Evolutionary conservation across 2,113 vertebrate species (phyloP).

Genomic region (Pelobates fuscus): DNA sequence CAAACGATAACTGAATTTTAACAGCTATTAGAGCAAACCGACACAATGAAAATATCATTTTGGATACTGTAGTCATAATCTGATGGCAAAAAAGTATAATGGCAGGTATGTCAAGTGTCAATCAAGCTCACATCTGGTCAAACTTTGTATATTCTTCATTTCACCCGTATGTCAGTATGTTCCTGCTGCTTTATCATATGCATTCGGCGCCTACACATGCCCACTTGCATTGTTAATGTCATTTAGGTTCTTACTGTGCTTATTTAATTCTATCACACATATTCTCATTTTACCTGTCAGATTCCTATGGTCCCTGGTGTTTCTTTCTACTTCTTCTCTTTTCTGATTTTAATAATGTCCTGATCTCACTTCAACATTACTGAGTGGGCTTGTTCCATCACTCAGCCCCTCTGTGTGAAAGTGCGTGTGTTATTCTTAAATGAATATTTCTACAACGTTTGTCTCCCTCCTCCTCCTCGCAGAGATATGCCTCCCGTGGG

Average conservation of each 20-base stretch:
- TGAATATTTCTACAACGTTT: constrained; percentile 46
- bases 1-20: too few relatives aligned
- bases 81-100: too few relatives aligned
- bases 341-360: constrained; percentile 36
- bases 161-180: constrained; percentile 1
- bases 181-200: constrained; percentile 10
- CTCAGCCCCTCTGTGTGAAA: constrained; percentile 5
- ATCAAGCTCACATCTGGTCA: too few relatives aligned
- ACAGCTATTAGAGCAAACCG: too few relatives aligned
- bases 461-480: constrained; percentile 58
- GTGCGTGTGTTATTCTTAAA: constrained; percentile 45
- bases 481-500: constrained; percentile 74
- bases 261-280: constrained; percentile 7
- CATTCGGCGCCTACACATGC: background rate
- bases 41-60: too few relatives aligned
- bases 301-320: constrained; percentile 22
- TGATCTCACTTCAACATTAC: constrained; percentile 37
- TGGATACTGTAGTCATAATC: too few relatives aligned
- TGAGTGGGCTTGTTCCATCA: constrained; percentile 38
- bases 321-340: background rate
- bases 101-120: too few relatives aligned
- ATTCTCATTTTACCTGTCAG: constrained; percentile 7
- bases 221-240: constrained; percentile 1
- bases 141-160: background rate
- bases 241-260: constrained; percentile 21